phyloP scores from a whole-genome alignment of 2,113 vertebrate species.

The Eira barbara region DNA sequence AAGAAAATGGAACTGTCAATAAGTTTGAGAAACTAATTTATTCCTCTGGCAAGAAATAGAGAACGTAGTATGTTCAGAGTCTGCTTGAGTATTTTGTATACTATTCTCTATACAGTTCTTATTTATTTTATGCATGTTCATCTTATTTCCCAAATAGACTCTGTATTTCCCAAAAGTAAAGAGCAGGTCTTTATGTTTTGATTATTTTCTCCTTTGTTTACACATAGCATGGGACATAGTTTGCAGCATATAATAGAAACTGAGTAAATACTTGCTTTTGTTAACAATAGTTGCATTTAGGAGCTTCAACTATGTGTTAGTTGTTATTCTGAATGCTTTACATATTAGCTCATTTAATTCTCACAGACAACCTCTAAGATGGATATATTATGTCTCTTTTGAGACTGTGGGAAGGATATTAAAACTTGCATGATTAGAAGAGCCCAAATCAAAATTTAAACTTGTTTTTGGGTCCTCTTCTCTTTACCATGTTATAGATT shows the following conservation, averaged over 20 bases:
- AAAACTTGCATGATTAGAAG: not conserved
- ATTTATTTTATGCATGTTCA: not conserved
- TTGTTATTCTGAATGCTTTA: not conserved
- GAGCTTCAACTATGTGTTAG: not conserved
- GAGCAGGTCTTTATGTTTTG: not conserved
- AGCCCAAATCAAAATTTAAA: not conserved
- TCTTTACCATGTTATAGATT: not conserved
- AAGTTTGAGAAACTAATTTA: slow-evolving; percentile 19
- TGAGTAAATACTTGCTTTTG: not conserved
- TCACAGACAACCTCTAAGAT: not conserved
- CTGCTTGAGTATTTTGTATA: not conserved
- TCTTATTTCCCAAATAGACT: not conserved
- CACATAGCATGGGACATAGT: not conserved
- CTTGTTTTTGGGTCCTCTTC: not conserved
- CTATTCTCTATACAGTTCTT: not conserved
- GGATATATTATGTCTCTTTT: not conserved
- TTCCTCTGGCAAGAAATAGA: slow-evolving; percentile 32
- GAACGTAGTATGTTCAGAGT: not conserved
- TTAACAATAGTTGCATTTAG: slow-evolving; percentile 2
- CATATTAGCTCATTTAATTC: not conserved
- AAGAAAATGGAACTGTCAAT: not conserved
- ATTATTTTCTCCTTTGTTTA: not conserved
- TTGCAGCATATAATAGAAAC: not conserved
- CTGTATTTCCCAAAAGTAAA: slow-evolving; percentile 23
- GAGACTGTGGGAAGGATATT: not conserved